Evolutionary conservation across 2,113 vertebrate genomes (phyloP).

Genomic region (Perccottus glenii): DNA sequence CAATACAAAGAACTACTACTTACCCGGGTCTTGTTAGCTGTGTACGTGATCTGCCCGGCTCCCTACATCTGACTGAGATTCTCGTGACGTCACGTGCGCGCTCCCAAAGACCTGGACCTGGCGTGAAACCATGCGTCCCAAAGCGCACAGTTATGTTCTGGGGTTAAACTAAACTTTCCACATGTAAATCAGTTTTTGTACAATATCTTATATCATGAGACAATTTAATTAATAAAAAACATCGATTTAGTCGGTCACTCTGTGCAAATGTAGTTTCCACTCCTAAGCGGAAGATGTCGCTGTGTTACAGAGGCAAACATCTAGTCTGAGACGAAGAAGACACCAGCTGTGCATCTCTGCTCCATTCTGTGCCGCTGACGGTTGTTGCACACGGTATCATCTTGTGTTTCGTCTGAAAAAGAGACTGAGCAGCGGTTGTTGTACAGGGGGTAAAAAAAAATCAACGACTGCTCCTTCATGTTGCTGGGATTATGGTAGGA

Average conservation of each 20-base stretch:
- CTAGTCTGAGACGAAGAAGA: constrained; percentile 28
- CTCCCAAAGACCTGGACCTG: background rate
- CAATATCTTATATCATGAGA: background rate
- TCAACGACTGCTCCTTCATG: constrained; percentile 5
- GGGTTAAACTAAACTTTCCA: background rate
- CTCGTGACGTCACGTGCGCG: constrained; percentile 69
- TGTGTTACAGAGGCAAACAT: background rate
- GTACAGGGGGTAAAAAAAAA: background rate
- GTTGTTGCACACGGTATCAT: background rate
- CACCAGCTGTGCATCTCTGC: constrained; percentile 11
- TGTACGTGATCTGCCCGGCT: constrained; percentile 34
- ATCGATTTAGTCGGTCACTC: no score
- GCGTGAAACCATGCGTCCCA: constrained; percentile 52
- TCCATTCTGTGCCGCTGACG: background rate
- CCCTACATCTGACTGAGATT: constrained; percentile 62
- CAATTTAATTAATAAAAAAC: no score
- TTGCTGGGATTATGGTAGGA: constrained; percentile 27
- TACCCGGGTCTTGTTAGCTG: constrained; percentile 36
- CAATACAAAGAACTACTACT: background rate
- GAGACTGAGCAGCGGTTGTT: background rate
- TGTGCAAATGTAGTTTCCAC: background rate
- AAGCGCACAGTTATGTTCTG: constrained; percentile 11
- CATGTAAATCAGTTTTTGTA: background rate
- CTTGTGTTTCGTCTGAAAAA: background rate
- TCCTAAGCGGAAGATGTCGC: background rate